phyloP scores from a whole-genome alignment of 37 sponge, comb jelly and placozoan species.

The Cladorhizidae sp. region DNA sequence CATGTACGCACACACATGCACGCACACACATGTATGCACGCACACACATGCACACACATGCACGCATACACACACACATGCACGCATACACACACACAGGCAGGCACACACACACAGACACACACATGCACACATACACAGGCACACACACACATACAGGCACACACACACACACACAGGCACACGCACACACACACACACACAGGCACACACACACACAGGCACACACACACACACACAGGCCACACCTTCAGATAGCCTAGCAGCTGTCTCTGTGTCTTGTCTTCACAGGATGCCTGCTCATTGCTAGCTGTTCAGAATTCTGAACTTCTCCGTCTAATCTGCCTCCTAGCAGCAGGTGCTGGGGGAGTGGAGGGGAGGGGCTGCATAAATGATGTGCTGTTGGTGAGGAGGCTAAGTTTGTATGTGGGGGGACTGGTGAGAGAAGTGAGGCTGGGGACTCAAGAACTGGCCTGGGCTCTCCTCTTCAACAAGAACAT shows the following conservation, averaged over 20 bases:
- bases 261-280: neutral
- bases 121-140: too few relatives aligned
- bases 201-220: neutral
- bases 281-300: constrained; percentile 37
- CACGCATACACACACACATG: too few relatives aligned
- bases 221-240: neutral
- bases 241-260: neutral
- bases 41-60: too few relatives aligned
- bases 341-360: constrained; percentile 17
- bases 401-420: neutral
- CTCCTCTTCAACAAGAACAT: constrained; percentile 34
- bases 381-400: neutral
- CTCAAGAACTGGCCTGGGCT: constrained; percentile 23
- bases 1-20: too few relatives aligned
- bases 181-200: neutral
- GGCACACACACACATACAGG: too few relatives aligned
- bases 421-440: neutral
- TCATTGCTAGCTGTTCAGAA: constrained; percentile 44
- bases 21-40: too few relatives aligned
- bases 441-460: neutral
- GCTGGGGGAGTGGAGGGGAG: neutral
- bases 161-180: neutral
- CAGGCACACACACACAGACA: too few relatives aligned
- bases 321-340: constrained; percentile 39
- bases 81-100: too few relatives aligned